A percentile compares a stretch with the other conserved stretches of the same genome.
These are phyloP conservation scores for Spisula solida DNA, from an alignment of 2,888 invertebrate species.

Conservation along the genomic window DNA sequence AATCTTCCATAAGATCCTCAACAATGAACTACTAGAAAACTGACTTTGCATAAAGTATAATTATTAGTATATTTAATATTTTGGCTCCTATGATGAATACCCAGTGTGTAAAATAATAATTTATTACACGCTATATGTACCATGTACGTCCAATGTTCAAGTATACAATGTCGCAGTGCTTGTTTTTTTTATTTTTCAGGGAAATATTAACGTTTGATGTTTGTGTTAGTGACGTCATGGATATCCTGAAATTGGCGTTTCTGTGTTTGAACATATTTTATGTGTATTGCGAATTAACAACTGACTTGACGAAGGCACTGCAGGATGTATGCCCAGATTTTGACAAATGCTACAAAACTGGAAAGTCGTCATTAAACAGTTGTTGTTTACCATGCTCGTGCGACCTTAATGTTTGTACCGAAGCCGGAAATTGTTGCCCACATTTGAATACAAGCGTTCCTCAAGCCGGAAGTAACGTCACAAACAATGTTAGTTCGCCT, in stretches of 20 bases:
- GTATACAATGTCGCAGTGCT: no score
- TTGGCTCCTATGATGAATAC: no score
- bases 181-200: neutral
- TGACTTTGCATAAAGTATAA: no score
- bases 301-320: neutral
- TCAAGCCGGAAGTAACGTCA: neutral
- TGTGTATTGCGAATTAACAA: neutral
- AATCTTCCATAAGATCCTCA: no score
- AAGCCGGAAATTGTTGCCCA: conserved; percentile 53
- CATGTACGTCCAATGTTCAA: no score
- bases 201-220: neutral
- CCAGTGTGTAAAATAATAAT: no score
- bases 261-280: neutral
- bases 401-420: conserved; percentile 27
- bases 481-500: neutral
- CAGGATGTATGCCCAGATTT: neutral
- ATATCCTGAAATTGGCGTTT: neutral
- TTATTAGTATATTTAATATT: no score
- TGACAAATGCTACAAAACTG: neutral
- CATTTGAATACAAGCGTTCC: neutral
- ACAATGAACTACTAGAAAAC: no score
- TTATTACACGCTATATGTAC: no score
- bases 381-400: conserved; percentile 59
- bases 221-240: neutral
- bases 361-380: neutral